These are phyloP conservation scores for Coryphaenoides rupestris DNA, from an alignment of 2,113 vertebrate genomes.

Conservation along the genomic window DNA sequence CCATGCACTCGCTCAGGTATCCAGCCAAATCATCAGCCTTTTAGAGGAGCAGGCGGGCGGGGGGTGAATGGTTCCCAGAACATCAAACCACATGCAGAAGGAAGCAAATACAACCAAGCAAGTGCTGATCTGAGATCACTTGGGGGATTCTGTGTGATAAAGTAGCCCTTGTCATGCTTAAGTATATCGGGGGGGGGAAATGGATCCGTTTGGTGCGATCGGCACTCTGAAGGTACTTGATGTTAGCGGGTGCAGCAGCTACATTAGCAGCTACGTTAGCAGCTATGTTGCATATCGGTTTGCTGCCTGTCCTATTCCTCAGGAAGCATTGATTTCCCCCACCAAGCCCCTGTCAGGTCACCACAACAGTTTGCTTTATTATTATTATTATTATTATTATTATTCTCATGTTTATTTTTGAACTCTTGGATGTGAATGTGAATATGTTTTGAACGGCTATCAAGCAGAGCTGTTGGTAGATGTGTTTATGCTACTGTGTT, in stretches of 20 bases:
- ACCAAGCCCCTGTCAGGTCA: background rate
- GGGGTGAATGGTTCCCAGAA: constrained; percentile 23
- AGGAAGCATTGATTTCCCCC: background rate
- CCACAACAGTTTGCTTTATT: constrained; percentile 21
- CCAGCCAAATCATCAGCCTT: constrained; percentile 57
- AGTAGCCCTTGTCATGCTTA: constrained; percentile 9
- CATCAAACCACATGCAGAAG: constrained; percentile 14
- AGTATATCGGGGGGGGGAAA: too few relatives aligned
- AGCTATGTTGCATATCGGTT: constrained; percentile 28
- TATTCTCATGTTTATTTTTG: too few relatives aligned
- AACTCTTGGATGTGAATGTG: constrained; percentile 35
- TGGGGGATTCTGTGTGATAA: constrained; percentile 20
- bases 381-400: constrained; percentile 23
- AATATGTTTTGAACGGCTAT: constrained; percentile 21
- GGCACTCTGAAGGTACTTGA: constrained; percentile 10
- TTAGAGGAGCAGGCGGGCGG: constrained; percentile 41
- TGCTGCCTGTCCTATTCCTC: constrained; percentile 13
- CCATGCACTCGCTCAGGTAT: constrained; percentile 69
- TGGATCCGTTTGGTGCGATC: constrained; percentile 19
- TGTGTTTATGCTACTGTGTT: constrained; percentile 29
- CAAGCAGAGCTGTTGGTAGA: constrained; percentile 18
- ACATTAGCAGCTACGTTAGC: too few relatives aligned
- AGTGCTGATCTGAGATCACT: background rate
- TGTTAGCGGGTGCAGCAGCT: constrained; percentile 6
- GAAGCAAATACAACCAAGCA: constrained; percentile 4